Conservation (phyloP, 2,113 vertebrate species). For the Porphyrio hochstetteri region DNA sequence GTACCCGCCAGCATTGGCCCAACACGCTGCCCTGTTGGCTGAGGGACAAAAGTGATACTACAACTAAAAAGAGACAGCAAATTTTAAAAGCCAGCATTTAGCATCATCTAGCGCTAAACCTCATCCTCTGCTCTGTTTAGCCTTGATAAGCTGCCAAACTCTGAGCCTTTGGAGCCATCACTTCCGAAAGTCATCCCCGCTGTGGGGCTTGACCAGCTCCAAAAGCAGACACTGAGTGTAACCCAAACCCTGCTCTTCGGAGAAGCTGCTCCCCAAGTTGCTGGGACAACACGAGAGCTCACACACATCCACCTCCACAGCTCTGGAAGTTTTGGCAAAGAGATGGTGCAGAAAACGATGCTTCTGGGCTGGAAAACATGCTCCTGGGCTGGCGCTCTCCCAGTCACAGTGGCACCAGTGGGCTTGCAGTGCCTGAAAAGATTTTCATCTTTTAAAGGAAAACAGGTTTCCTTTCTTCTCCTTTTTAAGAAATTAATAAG, state of each 20-base stretch:
- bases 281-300: background rate
- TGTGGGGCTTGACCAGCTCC: background rate
- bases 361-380: background rate
- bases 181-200: background rate
- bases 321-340: background rate
- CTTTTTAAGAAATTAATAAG: background rate
- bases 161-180: rapidly evolving
- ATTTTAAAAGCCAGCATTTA: background rate
- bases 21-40: background rate
- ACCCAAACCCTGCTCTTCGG: background rate
- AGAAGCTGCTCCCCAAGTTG: background rate
- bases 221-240: background rate
- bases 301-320: rapidly evolving
- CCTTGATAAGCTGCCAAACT: background rate
- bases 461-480: background rate
- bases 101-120: constrained; percentile 15
- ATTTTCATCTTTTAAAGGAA: background rate
- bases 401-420: rapidly evolving
- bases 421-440: rapidly evolving
- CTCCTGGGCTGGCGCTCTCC: rapidly evolving
- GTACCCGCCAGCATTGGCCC: background rate
- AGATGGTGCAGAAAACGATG: rapidly evolving
- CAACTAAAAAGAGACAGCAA: too few relatives aligned
- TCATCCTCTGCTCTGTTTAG: background rate
- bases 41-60: rapidly evolving